Evolutionary conservation across 2,888 invertebrate genomes (phyloP).

Genomic region (Chironomus tentans): DNA sequence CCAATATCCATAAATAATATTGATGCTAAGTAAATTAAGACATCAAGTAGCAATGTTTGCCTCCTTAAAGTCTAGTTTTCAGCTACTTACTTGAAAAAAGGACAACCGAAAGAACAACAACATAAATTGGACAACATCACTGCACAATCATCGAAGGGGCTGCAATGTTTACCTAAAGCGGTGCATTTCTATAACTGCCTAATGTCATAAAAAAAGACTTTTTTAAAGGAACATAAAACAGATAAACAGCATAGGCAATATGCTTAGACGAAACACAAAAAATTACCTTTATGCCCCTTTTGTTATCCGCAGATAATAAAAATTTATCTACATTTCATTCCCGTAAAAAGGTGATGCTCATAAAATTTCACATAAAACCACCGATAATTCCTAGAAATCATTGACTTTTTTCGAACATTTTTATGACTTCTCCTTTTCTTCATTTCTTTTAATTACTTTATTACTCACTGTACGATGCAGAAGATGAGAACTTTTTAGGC

Average conservation of each 20-base stretch:
- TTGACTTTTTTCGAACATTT: slow-evolving; percentile 23
- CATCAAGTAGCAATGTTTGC: too few species aligned
- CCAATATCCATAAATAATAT: too few species aligned
- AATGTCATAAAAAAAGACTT: not conserved
- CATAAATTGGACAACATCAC: not conserved
- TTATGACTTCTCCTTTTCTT: not conserved
- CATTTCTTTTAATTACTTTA: slow-evolving; percentile 17
- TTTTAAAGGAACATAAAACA: slow-evolving; percentile 8
- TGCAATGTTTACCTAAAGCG: not conserved
- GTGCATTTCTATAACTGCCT: not conserved
- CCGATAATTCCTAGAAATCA: slow-evolving; percentile 19
- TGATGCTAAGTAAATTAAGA: too few species aligned
- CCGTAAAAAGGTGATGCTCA: slow-evolving; percentile 6
- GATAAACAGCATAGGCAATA: slow-evolving; percentile 10
- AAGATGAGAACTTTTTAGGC: not conserved
- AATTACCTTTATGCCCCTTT: slow-evolving; percentile 17
- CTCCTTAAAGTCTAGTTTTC: too few species aligned
- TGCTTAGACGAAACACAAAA: not conserved
- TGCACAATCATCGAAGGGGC: not conserved
- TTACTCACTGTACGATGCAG: slow-evolving; percentile 2
- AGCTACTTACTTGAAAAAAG: too few species aligned
- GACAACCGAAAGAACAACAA: too few species aligned
- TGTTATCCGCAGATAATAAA: slow-evolving; percentile 19
- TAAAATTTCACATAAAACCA: slow-evolving; percentile 18
- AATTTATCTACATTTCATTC: not conserved